These are phyloP conservation scores for Dicranocentrus wangi DNA, from an alignment of 2,888 invertebrate genomes.

Conservation along the genomic window DNA sequence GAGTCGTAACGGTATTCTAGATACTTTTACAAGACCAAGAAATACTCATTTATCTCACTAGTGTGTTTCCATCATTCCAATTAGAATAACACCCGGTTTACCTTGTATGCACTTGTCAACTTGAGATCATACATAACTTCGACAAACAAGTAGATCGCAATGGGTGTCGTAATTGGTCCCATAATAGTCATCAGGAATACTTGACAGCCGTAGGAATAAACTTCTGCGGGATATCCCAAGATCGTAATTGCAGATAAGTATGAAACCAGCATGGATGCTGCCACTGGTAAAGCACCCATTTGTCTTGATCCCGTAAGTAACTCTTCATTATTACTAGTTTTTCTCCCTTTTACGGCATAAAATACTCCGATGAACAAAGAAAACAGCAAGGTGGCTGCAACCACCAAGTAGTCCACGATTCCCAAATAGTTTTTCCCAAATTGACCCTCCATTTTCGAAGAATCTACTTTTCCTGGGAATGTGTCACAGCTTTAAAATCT, in stretches of 20 bases:
- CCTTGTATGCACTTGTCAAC: constrained; percentile 70
- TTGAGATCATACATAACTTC: constrained; percentile 68
- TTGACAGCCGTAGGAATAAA: constrained; percentile 69
- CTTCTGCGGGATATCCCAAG: constrained; percentile 69
- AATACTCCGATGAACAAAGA: constrained; percentile 67
- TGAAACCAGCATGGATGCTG: constrained; percentile 64
- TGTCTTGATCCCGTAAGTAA: constrained; percentile 65
- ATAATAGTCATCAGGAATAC: constrained; percentile 61
- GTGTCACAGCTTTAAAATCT: constrained; percentile 62
- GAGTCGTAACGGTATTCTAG: constrained; percentile 69
- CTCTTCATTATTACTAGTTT: constrained; percentile 62
- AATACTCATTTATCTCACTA: constrained; percentile 62
- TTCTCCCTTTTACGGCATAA: constrained; percentile 57
- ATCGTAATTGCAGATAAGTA: constrained; percentile 67
- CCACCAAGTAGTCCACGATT: constrained; percentile 63
- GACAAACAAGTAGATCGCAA: constrained; percentile 61
- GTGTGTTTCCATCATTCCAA: constrained; percentile 67
- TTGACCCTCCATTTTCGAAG: no score
- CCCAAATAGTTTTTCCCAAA: constrained; percentile 66
- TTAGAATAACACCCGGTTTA: constrained; percentile 58
- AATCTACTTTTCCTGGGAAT: no score
- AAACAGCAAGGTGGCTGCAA: constrained; percentile 61
- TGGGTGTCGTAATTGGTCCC: constrained; percentile 41
- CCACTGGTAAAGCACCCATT: constrained; percentile 64
- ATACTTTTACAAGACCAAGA: constrained; percentile 52